phyloP scores from a whole-genome alignment of 2,113 vertebrate genomes.

The Hyaena hyaena region DNA sequence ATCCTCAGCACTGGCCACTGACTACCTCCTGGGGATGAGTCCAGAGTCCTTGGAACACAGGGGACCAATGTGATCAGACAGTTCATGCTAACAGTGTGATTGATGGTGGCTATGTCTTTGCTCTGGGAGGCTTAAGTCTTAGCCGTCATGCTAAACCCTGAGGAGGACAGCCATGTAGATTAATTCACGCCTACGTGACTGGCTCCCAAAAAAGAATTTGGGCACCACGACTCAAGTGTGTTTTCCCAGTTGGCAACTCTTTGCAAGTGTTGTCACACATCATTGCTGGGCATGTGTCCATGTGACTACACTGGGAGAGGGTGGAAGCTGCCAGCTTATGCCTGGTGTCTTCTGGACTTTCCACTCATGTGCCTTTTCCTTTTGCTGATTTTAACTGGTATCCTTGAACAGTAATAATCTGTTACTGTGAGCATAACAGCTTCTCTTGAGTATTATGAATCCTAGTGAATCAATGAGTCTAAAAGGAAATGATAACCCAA shows the following conservation, averaged over 20 bases:
- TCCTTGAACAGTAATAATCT: background rate
- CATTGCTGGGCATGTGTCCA: background rate
- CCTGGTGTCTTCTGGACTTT: background rate
- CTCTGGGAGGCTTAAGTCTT: background rate
- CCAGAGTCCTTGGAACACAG: background rate
- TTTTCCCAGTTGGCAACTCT: background rate
- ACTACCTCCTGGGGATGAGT: background rate
- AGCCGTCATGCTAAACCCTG: too few relatives aligned
- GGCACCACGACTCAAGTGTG: background rate
- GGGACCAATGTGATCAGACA: background rate
- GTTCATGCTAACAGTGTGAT: background rate
- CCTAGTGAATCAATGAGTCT: background rate
- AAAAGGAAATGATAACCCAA: background rate
- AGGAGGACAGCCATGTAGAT: background rate
- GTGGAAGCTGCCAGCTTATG: background rate
- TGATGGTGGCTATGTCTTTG: background rate
- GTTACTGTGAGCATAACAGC: background rate
- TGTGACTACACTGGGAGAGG: background rate
- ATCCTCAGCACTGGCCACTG: background rate
- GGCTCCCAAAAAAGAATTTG: background rate
- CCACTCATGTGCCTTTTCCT: background rate
- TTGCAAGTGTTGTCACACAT: background rate
- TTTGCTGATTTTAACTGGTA: background rate
- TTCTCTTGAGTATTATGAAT: background rate
- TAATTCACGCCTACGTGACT: background rate